phyloP scores from a whole-genome alignment of 2,888 invertebrate species.

The Callinectes sapidus region DNA sequence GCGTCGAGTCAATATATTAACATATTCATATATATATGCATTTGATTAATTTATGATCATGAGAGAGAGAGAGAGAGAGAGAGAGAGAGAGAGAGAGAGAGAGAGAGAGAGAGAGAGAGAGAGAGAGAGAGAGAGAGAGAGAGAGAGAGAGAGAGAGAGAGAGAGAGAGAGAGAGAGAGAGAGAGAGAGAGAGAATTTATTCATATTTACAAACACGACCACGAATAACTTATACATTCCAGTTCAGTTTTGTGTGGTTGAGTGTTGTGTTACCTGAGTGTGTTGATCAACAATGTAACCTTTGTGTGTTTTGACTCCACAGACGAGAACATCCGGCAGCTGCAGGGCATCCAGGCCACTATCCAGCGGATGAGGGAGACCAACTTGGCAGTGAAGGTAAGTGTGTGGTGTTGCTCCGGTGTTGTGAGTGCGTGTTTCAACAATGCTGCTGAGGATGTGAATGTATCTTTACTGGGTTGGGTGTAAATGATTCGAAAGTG shows the following conservation, averaged over 20 bases:
- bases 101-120: background rate
- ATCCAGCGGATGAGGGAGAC: constrained; percentile 86
- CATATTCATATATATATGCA: background rate
- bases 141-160: constrained; percentile 42
- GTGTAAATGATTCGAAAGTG: background rate
- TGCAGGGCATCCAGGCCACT: constrained; percentile 85
- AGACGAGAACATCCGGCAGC: constrained; percentile 86
- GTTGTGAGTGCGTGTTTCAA: background rate
- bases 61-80: too few species aligned
- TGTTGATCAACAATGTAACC: background rate
- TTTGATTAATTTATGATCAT: too few species aligned
- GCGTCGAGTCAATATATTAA: too few species aligned
- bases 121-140: background rate
- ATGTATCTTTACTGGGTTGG: background rate
- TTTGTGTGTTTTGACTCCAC: constrained; percentile 72
- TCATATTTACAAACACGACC: too few species aligned
- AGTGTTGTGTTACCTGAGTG: background rate
- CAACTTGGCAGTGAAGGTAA: constrained; percentile 69
- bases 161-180: constrained; percentile 45
- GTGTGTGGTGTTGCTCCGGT: background rate
- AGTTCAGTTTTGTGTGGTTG: background rate
- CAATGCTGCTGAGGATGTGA: background rate
- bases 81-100: too few species aligned
- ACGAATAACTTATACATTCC: background rate
- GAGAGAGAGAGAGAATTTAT: background rate